Evolutionary conservation across 2,888 invertebrate genomes (phyloP).

Genomic region (Rhingia campestris): DNA sequence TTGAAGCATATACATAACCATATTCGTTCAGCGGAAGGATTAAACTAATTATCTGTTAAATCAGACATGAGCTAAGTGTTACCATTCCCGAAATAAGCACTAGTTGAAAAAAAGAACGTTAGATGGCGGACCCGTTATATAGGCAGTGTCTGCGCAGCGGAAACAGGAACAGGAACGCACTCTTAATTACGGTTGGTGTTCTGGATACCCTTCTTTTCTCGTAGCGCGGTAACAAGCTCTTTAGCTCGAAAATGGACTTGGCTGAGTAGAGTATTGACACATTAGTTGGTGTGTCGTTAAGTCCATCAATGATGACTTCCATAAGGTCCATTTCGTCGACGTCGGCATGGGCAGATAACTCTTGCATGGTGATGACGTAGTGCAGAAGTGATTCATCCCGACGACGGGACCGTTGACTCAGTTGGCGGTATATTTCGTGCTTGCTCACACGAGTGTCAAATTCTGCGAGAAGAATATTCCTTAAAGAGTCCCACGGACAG

Average conservation of each 20-base stretch:
- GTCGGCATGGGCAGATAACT: constrained; percentile 5
- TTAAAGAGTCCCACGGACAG: too few species aligned
- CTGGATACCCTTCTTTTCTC: constrained; percentile 4
- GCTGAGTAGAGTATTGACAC: constrained; percentile 4
- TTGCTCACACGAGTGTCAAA: too few species aligned
- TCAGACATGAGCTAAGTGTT: too few species aligned
- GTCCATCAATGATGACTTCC: constrained; percentile 20
- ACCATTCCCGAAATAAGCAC: too few species aligned
- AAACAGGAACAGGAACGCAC: constrained; percentile 26
- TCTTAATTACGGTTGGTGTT: not conserved
- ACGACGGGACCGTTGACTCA: too few species aligned
- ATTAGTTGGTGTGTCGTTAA: not conserved
- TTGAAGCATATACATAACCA: too few species aligned
- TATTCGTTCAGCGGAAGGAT: too few species aligned
- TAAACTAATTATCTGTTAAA: too few species aligned
- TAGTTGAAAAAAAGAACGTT: too few species aligned
- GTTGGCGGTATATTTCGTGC: not conserved
- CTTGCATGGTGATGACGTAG: constrained; percentile 19
- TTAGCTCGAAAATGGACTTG: not conserved
- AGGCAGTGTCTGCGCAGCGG: constrained; percentile 24
- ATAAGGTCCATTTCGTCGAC: constrained; percentile 2
- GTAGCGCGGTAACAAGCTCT: not conserved
- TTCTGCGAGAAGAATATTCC: too few species aligned
- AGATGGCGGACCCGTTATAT: constrained; percentile 14
- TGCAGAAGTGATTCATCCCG: constrained; percentile 3